These are phyloP conservation scores for Ailuropoda melanoleuca DNA, from an alignment of 2,113 vertebrate species.

Conservation along the genomic window DNA sequence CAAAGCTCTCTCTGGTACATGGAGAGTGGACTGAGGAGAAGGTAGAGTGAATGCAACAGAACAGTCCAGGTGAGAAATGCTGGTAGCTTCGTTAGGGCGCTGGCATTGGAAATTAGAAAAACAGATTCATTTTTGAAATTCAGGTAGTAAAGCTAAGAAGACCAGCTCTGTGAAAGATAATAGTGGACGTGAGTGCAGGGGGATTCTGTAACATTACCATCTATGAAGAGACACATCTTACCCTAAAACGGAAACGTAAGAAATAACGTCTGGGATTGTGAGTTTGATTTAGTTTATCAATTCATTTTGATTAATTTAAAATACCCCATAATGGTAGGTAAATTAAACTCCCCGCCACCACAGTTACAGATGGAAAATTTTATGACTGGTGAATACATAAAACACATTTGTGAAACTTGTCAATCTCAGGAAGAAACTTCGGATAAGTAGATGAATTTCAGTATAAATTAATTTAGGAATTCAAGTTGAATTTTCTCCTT, in stretches of 20 bases:
- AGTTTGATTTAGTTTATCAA: neutral
- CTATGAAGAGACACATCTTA: neutral
- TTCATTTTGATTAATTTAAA: conserved; percentile 35
- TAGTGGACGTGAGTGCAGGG: neutral
- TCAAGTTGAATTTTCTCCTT: neutral
- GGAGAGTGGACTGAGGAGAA: neutral
- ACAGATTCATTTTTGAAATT: neutral
- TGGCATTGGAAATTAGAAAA: neutral
- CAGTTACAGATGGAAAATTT: neutral
- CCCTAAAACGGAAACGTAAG: neutral
- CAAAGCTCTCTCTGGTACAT: neutral
- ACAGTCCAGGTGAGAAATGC: neutral
- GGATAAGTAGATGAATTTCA: neutral
- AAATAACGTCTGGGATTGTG: neutral
- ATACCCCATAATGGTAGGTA: neutral
- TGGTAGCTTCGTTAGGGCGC: neutral
- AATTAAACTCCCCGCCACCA: neutral
- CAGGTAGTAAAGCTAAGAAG: neutral
- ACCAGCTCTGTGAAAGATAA: neutral
- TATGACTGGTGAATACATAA: neutral
- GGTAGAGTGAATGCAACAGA: neutral
- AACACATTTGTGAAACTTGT: neutral
- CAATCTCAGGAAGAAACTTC: neutral
- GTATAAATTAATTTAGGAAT: neutral
- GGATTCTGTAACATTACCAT: neutral